Conservation (phyloP, 1,140 invertebrate genomes). For the Trachymyrmex septentrionalis region DNA sequence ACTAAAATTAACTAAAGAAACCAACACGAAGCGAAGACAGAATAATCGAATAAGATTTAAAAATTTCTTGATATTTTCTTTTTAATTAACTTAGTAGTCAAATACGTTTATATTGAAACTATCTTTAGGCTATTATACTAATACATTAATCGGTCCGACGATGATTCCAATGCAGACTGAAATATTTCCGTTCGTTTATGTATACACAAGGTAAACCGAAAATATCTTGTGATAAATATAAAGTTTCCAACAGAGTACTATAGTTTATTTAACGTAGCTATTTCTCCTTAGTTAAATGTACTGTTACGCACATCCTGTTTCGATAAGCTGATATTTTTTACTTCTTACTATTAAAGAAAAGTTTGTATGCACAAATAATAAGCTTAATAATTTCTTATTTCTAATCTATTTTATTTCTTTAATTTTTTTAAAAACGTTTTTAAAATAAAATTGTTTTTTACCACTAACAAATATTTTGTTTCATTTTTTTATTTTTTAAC, state of each 20-base stretch:
- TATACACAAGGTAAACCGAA: background rate
- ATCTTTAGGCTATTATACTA: background rate
- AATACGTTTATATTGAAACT: background rate
- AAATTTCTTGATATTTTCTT: background rate
- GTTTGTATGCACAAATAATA: background rate
- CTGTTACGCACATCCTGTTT: slow-evolving; percentile 34
- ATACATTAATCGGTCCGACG: background rate
- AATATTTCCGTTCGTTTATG: background rate
- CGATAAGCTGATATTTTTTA: slow-evolving; percentile 12
- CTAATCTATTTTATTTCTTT: background rate
- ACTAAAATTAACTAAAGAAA: slow-evolving; percentile 18
- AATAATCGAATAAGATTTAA: background rate
- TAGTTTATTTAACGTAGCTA: background rate
- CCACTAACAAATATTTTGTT: no score
- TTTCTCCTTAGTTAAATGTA: slow-evolving; percentile 12
- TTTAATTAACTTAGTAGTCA: background rate
- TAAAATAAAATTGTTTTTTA: no score
- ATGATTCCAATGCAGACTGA: background rate
- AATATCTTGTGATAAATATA: slow-evolving; percentile 8
- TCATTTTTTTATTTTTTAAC: no score
- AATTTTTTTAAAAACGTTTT: background rate
- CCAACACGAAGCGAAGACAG: background rate
- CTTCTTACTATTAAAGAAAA: background rate
- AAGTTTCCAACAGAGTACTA: slow-evolving; percentile 7
- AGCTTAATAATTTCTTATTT: background rate